phyloP scores from a whole-genome alignment of 2,888 invertebrate genomes.

The Ommatoiulus sabulosus region DNA sequence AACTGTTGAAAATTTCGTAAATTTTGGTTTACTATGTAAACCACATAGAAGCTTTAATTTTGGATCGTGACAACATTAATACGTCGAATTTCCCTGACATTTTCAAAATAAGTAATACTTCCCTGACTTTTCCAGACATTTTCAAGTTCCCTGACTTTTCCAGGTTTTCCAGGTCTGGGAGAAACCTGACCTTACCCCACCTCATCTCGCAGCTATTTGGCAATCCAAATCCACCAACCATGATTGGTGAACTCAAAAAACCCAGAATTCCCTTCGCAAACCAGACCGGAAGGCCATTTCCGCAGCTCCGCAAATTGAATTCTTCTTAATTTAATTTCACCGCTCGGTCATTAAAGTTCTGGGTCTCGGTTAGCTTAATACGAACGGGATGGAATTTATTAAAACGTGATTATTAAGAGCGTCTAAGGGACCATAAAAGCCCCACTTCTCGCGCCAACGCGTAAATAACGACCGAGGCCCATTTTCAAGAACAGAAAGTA shows the following conservation, averaged over 20 bases:
- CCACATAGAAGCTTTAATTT: too few relatives aligned
- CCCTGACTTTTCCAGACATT: too few relatives aligned
- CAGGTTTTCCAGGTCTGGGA: too few relatives aligned
- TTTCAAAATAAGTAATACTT: too few relatives aligned
- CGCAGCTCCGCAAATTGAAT: background rate
- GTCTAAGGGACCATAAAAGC: slow-evolving; percentile 5
- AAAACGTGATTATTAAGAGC: slow-evolving; percentile 16
- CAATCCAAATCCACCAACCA: background rate
- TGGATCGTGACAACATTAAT: too few relatives aligned
- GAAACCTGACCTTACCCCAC: too few relatives aligned
- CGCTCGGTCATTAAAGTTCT: background rate
- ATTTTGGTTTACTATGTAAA: too few relatives aligned
- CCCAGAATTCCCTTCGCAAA: background rate
- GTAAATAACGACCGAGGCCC: background rate
- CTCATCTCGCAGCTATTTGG: too few relatives aligned
- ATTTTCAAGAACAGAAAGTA: background rate
- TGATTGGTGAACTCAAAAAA: background rate
- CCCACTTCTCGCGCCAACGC: background rate
- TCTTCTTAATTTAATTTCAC: background rate
- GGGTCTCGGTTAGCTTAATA: background rate
- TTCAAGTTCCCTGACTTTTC: too few relatives aligned
- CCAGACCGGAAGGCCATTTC: background rate
- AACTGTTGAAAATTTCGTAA: too few relatives aligned
- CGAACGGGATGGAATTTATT: slow-evolving; percentile 12
- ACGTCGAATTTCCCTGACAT: too few relatives aligned